These are phyloP conservation scores for Enteromius viviparus DNA, from an alignment of 2,797 vertebrate species.

Conservation along the genomic window DNA sequence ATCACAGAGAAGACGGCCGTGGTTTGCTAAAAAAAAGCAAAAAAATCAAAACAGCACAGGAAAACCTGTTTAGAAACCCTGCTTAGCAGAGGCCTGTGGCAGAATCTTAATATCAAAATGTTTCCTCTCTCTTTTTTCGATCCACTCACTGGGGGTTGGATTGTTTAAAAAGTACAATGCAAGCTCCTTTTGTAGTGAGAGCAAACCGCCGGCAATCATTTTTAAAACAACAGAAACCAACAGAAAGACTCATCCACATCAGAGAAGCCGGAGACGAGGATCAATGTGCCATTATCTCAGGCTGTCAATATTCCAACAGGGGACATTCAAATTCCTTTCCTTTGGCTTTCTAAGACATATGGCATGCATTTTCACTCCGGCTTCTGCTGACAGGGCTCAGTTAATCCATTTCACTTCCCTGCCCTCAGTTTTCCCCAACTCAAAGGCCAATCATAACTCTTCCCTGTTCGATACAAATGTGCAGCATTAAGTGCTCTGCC, in stretches of 20 bases:
- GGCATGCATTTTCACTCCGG: constrained; percentile 50
- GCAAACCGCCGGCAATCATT: constrained; percentile 49
- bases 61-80: constrained; percentile 11
- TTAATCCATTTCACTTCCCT: constrained; percentile 59
- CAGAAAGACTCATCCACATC: constrained; percentile 53
- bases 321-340: constrained; percentile 61
- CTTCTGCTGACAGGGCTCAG: constrained; percentile 52
- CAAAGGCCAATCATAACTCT: constrained; percentile 58
- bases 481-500: constrained; percentile 53
- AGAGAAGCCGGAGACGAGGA: constrained; percentile 49
- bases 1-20: constrained; percentile 7
- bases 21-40: neutral
- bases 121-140: constrained; percentile 39
- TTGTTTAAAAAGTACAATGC: constrained; percentile 50
- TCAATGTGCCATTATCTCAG: constrained; percentile 62
- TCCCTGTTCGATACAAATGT: constrained; percentile 51
- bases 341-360: constrained; percentile 57
- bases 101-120: constrained; percentile 48
- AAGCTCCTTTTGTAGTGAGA: constrained; percentile 43
- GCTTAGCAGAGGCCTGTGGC: constrained; percentile 4
- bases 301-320: constrained; percentile 58
- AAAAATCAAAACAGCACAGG: neutral
- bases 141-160: constrained; percentile 33
- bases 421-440: constrained; percentile 33
- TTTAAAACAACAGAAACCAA: constrained; percentile 54